Evolutionary conservation across 2,888 invertebrate genomes (phyloP), one percentile per base, ranked within the genome.

Genomic region (Spicauda simplicius): DNA sequence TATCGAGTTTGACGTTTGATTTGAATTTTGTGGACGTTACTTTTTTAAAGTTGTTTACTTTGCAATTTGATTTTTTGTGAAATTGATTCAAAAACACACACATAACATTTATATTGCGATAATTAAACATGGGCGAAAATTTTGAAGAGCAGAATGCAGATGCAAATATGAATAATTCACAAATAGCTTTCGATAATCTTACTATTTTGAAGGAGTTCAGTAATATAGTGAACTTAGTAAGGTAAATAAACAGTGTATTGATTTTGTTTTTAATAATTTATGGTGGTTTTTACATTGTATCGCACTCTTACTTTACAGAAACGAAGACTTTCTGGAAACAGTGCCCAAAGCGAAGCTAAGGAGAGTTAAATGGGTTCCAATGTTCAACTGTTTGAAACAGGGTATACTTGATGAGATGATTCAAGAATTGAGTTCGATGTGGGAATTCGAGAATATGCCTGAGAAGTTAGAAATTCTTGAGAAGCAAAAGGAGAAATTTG

Each of bases 271-370:
- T 33, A 10, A 33, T 8, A 6, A 33, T 8, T 6, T 3, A 33
- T 6, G 6, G 1, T 6, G 33, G 8, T 33, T 33, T 10, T 33
- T 10, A 10, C 33, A 25, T 25, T 25, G 25, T 25, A 25, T 25
- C 25, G 25, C 5, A 41, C 14, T 41, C 14, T 41, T 11, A 41
- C 14, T 14, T 41, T 41, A 2, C 71, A 93, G 93, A 73, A 85
- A 87, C 79, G 92, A 93, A 81, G 93, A 93, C 69, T 93, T 93
- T 74, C 80, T 91, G 7, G 85, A 89, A 74, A 86, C 84, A 61
- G 87, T 92, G 6, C 91, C 90, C 2, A 90, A 90, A 79, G 81
- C 85, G 10, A 90, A 91, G 77, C 71, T 90, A 8, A 83, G 76
- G 71, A 80, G 87, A 69, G 85, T 93, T 0, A 90, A 92, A 81